Conservation (phyloP, 2,113 vertebrate species). For the Lipophrys pholis region DNA sequence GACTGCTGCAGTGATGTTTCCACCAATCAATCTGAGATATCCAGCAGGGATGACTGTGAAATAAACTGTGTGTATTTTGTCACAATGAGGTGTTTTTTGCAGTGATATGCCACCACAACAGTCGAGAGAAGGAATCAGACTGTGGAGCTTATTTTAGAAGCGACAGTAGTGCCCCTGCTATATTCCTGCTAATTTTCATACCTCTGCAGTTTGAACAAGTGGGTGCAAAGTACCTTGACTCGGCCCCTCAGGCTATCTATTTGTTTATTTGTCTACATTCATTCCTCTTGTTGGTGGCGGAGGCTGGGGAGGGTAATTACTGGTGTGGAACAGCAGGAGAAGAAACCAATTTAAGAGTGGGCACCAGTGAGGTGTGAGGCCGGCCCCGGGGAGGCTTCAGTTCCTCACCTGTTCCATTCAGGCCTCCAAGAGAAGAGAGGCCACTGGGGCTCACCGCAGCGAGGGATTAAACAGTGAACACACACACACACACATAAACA, state of each 20-base stretch:
- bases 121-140: not conserved
- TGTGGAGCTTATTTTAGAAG: not conserved
- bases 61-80: constrained; percentile 13
- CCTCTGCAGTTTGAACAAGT: constrained; percentile 33
- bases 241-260: constrained; percentile 56
- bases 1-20: constrained; percentile 9
- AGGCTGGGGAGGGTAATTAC: constrained; percentile 68
- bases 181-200: constrained; percentile 18
- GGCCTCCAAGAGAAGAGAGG: constrained; percentile 52
- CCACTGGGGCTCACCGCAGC: constrained; percentile 50
- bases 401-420: constrained; percentile 74
- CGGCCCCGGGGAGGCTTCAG: constrained; percentile 50
- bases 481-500: constrained; percentile 34
- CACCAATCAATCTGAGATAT: constrained; percentile 16
- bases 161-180: too few species aligned
- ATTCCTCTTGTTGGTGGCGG: constrained; percentile 54
- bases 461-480: constrained; percentile 69
- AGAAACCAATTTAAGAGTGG: constrained; percentile 76
- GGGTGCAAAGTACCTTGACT: constrained; percentile 51
- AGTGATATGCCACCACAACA: not conserved
- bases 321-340: constrained; percentile 68
- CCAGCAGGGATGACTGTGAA: constrained; percentile 4
- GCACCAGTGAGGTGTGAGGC: constrained; percentile 68
- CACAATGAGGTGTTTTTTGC: not conserved
- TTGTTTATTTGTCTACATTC: constrained; percentile 75